Evolutionary conservation across 2,797 vertebrate species (phyloP).

Genomic region (Pseudotriccus pelzelni): DNA sequence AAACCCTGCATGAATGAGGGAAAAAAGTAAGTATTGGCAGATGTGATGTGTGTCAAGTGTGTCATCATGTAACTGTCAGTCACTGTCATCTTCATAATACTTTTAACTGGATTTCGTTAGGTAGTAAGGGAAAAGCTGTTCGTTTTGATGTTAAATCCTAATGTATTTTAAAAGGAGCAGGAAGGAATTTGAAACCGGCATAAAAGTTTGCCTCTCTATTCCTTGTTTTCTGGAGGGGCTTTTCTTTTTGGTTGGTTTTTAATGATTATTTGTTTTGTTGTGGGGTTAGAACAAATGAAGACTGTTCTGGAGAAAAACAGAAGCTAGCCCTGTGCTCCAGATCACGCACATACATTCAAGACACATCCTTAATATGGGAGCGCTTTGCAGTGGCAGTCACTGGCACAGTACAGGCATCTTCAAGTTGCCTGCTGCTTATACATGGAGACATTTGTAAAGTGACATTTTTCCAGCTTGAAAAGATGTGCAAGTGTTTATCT

Average conservation of each 20-base stretch:
- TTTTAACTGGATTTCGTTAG: not conserved
- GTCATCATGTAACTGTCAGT: not conserved
- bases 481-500: not conserved
- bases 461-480: not conserved
- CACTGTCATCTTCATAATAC: conserved; percentile 11
- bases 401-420: not conserved
- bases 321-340: not conserved
- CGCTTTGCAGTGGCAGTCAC: not conserved
- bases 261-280: not conserved
- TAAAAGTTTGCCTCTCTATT: not conserved
- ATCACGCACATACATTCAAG: rapidly evolving
- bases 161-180: not conserved
- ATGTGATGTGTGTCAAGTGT: not conserved
- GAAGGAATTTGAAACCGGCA: not conserved
- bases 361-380: not conserved
- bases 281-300: not conserved
- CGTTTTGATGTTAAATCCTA: not conserved
- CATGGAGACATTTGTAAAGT: not conserved
- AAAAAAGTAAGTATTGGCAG: not conserved
- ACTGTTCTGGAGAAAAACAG: not conserved
- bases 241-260: not conserved
- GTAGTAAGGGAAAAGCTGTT: not conserved
- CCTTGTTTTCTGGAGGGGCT: not conserved
- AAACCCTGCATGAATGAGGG: not conserved
- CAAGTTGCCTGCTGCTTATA: not conserved